Percentiles rank a stretch among this genome's conserved stretches.
phyloP scores from a whole-genome alignment of 2,797 vertebrate species.

The Miopithecus talapoin region DNA sequence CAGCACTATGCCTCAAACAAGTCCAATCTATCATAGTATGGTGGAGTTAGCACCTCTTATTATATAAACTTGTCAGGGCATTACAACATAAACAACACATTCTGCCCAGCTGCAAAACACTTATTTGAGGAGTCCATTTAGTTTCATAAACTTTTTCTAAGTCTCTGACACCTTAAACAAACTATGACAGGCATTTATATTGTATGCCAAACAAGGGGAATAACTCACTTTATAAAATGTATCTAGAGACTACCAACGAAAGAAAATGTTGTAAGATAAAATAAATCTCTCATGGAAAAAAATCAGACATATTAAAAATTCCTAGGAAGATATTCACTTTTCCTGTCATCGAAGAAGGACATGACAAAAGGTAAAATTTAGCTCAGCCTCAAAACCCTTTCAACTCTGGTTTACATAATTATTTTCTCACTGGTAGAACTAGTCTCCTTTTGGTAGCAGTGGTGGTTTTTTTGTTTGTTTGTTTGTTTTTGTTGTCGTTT shows the following conservation, averaged over 20 bases:
- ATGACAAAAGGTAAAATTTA: constrained; percentile 51
- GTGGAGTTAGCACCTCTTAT: constrained; percentile 78
- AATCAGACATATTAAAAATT: constrained; percentile 46
- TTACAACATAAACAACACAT: constrained; percentile 80
- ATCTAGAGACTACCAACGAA: constrained; percentile 59
- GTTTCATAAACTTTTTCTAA: constrained; percentile 83
- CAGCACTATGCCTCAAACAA: constrained; percentile 64
- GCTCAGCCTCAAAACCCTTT: constrained; percentile 55
- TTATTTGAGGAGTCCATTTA: constrained; percentile 81
- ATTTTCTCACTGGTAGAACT: constrained; percentile 19
- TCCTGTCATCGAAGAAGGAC: constrained; percentile 37
- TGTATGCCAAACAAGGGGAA: constrained; percentile 73
- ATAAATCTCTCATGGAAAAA: constrained; percentile 52
- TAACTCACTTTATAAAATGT: constrained; percentile 51
- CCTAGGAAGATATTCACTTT: constrained; percentile 24
- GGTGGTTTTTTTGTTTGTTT: background rate
- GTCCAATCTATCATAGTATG: constrained; percentile 76
- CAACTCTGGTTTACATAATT: constrained; percentile 17
- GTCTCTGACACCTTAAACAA: constrained; percentile 82
- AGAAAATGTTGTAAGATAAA: constrained; percentile 50
- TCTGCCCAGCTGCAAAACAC: constrained; percentile 78
- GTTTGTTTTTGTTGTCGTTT: background rate
- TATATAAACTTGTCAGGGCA: constrained; percentile 82
- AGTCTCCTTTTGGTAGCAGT: background rate
- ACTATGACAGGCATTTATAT: constrained; percentile 82